Percentiles rank a stretch among this genome's conserved stretches.
phyloP scores from a whole-genome alignment of 2,113 vertebrate species.

The Pollachius pollachius region DNA sequence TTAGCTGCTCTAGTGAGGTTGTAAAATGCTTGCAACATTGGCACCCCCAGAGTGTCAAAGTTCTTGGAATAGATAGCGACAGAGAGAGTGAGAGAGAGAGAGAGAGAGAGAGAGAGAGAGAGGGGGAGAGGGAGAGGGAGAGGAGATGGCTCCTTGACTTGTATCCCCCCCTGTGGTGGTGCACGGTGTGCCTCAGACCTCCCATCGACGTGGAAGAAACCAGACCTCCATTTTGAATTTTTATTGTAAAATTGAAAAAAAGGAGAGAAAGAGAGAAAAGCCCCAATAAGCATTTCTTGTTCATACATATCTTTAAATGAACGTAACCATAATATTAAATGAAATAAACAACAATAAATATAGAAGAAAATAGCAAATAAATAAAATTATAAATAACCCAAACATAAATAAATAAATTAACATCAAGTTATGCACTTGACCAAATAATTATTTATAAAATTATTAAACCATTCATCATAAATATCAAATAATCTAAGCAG shows the following conservation, averaged over 20 bases:
- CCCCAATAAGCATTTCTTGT: constrained; percentile 77
- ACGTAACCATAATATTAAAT: constrained; percentile 61
- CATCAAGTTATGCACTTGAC: constrained; percentile 63
- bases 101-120: not conserved
- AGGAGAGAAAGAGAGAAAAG: constrained; percentile 81
- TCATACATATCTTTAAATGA: constrained; percentile 76
- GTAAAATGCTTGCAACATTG: constrained; percentile 12
- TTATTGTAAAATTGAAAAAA: constrained; percentile 87
- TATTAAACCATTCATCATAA: constrained; percentile 70
- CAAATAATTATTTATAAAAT: constrained; percentile 69
- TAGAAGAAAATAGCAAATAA: constrained; percentile 41
- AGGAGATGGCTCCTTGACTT: not conserved
- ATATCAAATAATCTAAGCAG: constrained; percentile 77
- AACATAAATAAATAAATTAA: constrained; percentile 27
- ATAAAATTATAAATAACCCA: constrained; percentile 62
- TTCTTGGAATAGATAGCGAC: not conserved
- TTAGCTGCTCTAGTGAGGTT: not conserved
- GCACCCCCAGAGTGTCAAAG: constrained; percentile 19
- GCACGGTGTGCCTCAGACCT: not conserved
- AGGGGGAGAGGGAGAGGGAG: not conserved
- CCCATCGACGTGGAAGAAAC: constrained; percentile 32
- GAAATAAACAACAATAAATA: constrained; percentile 48
- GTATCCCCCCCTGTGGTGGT: constrained; percentile 24
- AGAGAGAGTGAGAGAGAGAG: not conserved
- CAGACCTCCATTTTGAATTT: constrained; percentile 72